These are phyloP conservation scores for Caenorhabditis imperialis DNA, from an alignment of 2,888 invertebrate species.

Conservation along the genomic window DNA sequence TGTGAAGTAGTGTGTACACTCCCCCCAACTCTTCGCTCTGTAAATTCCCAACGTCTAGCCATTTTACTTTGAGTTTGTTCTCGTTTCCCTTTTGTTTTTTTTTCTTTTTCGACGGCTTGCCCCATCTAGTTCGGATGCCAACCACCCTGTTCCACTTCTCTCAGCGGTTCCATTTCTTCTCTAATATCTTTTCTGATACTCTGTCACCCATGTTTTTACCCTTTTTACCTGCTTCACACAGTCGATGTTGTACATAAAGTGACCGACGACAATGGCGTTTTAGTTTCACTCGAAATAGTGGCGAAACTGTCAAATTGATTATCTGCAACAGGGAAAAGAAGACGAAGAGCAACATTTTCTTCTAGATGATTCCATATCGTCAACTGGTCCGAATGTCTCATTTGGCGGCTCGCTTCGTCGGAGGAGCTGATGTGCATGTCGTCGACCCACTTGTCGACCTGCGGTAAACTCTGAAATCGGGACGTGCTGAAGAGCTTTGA, in stretches of 20 bases:
- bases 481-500: too few species aligned
- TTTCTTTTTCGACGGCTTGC: constrained; percentile 5
- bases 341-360: too few species aligned
- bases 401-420: constrained; percentile 65
- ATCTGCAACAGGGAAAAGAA: too few species aligned
- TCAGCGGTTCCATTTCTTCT: constrained; percentile 27
- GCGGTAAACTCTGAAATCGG: constrained; percentile 22
- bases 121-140: constrained; percentile 10
- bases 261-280: constrained; percentile 7
- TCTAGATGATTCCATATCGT: constrained; percentile 38
- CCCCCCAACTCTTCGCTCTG: neutral
- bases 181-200: constrained; percentile 30
- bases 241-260: constrained; percentile 28
- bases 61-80: too few species aligned
- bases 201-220: neutral
- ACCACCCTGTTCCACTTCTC: constrained; percentile 17
- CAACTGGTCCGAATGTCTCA: constrained; percentile 58
- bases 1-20: constrained; percentile 37
- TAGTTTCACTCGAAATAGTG: neutral
- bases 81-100: constrained; percentile 9
- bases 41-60: constrained; percentile 18
- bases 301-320: neutral
- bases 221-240: constrained; percentile 24
- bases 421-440: constrained; percentile 64
- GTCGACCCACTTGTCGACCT: constrained; percentile 72